A percentile compares a stretch with the other conserved stretches of the same genome.
Conservation (phyloP, 2,797 vertebrate genomes). For the Leptoclinus maculatus region DNA sequence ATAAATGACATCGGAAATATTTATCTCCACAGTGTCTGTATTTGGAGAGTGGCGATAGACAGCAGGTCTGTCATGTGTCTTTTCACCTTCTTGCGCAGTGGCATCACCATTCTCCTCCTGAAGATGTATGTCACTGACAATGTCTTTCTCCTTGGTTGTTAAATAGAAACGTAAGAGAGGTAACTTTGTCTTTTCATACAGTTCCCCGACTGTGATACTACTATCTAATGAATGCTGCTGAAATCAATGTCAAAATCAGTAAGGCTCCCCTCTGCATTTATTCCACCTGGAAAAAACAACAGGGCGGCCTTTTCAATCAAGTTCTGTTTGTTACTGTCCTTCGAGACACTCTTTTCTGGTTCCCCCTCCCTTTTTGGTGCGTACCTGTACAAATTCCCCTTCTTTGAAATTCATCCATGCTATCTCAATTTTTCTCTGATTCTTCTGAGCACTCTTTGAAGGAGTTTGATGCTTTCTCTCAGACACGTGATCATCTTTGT, state of each 20-base stretch:
- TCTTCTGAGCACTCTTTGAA: background rate
- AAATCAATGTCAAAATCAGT: background rate
- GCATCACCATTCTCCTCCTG: background rate
- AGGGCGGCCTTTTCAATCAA: background rate
- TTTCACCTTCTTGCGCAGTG: background rate
- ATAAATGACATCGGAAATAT: background rate
- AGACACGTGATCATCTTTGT: background rate
- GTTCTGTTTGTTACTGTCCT: too few species aligned
- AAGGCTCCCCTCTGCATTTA: background rate
- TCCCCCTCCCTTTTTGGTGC: too few species aligned
- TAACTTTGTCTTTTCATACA: background rate
- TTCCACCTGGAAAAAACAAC: background rate
- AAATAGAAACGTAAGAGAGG: background rate
- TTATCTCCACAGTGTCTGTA: background rate
- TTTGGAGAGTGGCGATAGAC: background rate
- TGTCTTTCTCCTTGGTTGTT: background rate
- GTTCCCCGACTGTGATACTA: background rate
- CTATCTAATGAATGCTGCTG: background rate
- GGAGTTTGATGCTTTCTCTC: background rate
- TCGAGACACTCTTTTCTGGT: too few species aligned
- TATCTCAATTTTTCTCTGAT: background rate
- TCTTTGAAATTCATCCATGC: too few species aligned
- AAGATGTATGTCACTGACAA: background rate
- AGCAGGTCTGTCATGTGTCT: background rate
- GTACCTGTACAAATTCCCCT: too few species aligned